Percentiles rank a stretch among this genome's conserved stretches.
These are phyloP conservation scores for Fistularia tabacaria DNA, from an alignment of 2,797 vertebrate genomes.

Conservation along the genomic window DNA sequence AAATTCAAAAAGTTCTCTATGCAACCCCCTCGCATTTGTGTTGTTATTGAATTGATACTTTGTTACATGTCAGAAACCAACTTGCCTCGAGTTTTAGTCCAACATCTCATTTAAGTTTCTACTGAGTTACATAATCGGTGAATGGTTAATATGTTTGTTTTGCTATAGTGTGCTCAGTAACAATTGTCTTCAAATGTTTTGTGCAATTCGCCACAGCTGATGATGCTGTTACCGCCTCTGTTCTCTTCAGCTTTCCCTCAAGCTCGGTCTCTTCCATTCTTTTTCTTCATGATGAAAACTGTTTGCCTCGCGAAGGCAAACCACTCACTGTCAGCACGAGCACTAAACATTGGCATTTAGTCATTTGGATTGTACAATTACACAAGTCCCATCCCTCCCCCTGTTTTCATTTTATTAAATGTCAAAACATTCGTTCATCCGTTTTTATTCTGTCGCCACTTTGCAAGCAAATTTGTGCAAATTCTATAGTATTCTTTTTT, in stretches of 20 bases:
- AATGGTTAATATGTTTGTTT: slow-evolving; percentile 12
- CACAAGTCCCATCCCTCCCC: slow-evolving; percentile 12
- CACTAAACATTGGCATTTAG: slow-evolving; percentile 71
- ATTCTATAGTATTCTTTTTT: slow-evolving; percentile 56
- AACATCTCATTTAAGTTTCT: slow-evolving; percentile 2
- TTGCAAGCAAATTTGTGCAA: slow-evolving; percentile 65
- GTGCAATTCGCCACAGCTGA: slow-evolving; percentile 26
- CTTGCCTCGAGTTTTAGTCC: slow-evolving; percentile 5
- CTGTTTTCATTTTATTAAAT: slow-evolving; percentile 63
- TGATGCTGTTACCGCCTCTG: slow-evolving; percentile 13
- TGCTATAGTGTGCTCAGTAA: slow-evolving; percentile 7
- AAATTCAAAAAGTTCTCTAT: slow-evolving; percentile 51
- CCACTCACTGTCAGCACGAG: slow-evolving; percentile 66
- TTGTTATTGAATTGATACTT: not conserved
- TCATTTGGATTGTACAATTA: slow-evolving; percentile 71
- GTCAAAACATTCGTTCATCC: slow-evolving; percentile 57
- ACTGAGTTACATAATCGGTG: not conserved
- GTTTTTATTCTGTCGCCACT: slow-evolving; percentile 66
- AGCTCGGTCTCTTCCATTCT: slow-evolving; percentile 44
- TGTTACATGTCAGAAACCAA: slow-evolving; percentile 14
- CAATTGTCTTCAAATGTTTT: slow-evolving; percentile 21
- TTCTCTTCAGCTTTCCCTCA: slow-evolving; percentile 48
- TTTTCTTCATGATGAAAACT: slow-evolving; percentile 24
- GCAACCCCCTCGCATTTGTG: slow-evolving; percentile 48
- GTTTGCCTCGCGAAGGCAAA: slow-evolving; percentile 37